Percentiles rank a stretch among this genome's conserved stretches.
Conservation (phyloP, 2,113 vertebrate species). For the Gambusia holbrooki region DNA sequence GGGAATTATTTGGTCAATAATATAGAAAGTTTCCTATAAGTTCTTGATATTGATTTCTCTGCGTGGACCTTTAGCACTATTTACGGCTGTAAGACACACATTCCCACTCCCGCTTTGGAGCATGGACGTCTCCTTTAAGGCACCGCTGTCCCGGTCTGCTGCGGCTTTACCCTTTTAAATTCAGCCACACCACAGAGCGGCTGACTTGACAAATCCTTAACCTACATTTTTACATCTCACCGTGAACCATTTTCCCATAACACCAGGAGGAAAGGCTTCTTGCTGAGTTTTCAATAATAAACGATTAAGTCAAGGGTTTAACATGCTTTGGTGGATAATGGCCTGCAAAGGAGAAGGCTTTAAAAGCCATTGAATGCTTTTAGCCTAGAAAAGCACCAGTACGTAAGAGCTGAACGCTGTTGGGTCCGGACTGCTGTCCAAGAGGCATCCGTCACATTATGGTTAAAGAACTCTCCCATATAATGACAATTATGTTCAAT, state of each 20-base stretch:
- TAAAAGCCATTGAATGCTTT: slow-evolving; percentile 69
- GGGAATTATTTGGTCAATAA: too few relatives aligned
- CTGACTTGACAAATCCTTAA: slow-evolving; percentile 23
- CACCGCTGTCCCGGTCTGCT: neutral
- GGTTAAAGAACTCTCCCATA: neutral
- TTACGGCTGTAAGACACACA: neutral
- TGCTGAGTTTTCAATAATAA: slow-evolving; percentile 67
- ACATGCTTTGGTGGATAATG: slow-evolving; percentile 61
- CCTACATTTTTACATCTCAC: slow-evolving; percentile 44
- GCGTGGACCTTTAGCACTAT: neutral
- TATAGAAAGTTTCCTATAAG: neutral
- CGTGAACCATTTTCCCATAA: slow-evolving; percentile 44
- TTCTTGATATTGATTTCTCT: neutral
- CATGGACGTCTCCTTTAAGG: neutral
- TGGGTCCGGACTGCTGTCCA: slow-evolving; percentile 10
- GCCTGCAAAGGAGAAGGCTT: slow-evolving; percentile 52
- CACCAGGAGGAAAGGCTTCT: slow-evolving; percentile 35
- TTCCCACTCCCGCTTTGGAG: neutral
- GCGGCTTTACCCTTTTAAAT: slow-evolving; percentile 1
- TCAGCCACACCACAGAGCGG: neutral
- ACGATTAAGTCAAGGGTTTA: slow-evolving; percentile 57
- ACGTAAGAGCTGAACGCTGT: slow-evolving; percentile 33
- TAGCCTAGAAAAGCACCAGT: slow-evolving; percentile 36
- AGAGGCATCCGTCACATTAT: neutral
- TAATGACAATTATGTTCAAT: neutral